phyloP scores from a whole-genome alignment of 2,888 invertebrate genomes.

The Plagodis pulveraria region DNA sequence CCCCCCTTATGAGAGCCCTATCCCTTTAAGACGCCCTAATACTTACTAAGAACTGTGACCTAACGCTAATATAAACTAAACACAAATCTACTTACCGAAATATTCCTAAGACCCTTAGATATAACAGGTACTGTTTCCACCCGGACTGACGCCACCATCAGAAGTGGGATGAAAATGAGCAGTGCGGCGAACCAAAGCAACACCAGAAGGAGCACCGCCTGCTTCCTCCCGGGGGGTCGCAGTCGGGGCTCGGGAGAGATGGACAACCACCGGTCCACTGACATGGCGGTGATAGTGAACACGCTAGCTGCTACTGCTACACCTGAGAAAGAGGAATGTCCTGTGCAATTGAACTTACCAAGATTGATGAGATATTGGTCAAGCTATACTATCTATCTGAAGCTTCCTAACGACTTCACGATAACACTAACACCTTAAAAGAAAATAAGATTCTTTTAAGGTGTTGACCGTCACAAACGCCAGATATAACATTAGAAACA shows the following conservation, averaged over 20 bases:
- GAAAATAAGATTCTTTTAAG: too few relatives aligned
- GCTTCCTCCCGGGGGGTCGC: slow-evolving; percentile 86
- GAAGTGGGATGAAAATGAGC: slow-evolving; percentile 87
- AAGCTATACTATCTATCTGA: background rate
- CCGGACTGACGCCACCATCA: slow-evolving; percentile 77
- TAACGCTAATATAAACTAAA: too few relatives aligned
- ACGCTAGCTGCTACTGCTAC: slow-evolving; percentile 91
- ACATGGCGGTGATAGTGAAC: slow-evolving; percentile 91
- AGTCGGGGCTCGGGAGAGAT: slow-evolving; percentile 87
- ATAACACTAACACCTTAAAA: too few relatives aligned
- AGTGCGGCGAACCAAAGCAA: slow-evolving; percentile 88
- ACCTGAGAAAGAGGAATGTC: slow-evolving; percentile 68
- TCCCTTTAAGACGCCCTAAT: too few relatives aligned
- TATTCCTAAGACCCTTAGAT: slow-evolving; percentile 60
- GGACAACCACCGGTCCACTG: slow-evolving; percentile 90
- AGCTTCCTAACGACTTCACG: too few relatives aligned
- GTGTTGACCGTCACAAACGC: too few relatives aligned
- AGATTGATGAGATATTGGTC: too few relatives aligned
- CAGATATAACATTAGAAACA: too few relatives aligned
- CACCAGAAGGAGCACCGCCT: slow-evolving; percentile 86
- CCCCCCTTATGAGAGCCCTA: too few relatives aligned
- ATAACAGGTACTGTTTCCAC: slow-evolving; percentile 71
- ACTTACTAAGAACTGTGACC: too few relatives aligned
- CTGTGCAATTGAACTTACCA: too few relatives aligned
- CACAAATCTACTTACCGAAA: slow-evolving; percentile 60